Evolutionary conservation across 2,888 invertebrate genomes (phyloP), one percentile per base, ranked within the genome.

Genomic region (Caenorhabditis japonica): DNA sequence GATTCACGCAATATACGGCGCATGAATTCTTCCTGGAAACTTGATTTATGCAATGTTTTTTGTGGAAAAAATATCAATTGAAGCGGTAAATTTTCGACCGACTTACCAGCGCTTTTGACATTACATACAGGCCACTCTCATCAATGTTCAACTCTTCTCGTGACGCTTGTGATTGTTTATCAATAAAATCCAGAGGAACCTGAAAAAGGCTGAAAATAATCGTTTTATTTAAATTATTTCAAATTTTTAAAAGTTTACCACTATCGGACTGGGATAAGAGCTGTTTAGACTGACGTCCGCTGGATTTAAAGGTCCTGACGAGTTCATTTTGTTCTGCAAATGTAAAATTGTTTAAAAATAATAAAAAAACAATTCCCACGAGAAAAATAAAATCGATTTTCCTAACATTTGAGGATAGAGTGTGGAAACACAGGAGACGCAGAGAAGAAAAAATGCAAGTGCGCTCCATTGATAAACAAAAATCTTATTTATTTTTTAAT

Each of bases 1-100:
- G 51, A 19, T 38, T 39, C 34, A 21, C 52, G 53, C 15, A 44
- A 34, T 4, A 66, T 0, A 23, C 25, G 39, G 17, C 60, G 47
- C 25, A 60, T 39, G 56, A 73, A 73, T 33, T 51, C 47, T 44
- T 73, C 73, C 71, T 71, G 56, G 17, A 69, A 60, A 19, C n/a
- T 43, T 30, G 5, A 13, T 30, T 34, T 33, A 44, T 2, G 15
- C 12, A 39, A 25, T 19, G 7, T 12, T 23, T 10, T 15, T 30
- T 41, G 15, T 21, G 19, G 3, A 5, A 19, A 19, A 17, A 44
- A 44, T 44, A 12, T n/a, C n/a, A n/a, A n/a, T n/a, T n/a, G n/a
- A n/a, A n/a, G n/a, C n/a, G n/a, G n/a, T n/a, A 12, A 17, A 17
- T 52, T 13, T 39, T 52, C 30, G 27, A 13, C 7, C 34, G n/a